These are phyloP conservation scores for Stichodactyla helianthus DNA, from an alignment of 64 coral and sea anemone genomes.

Conservation along the genomic window DNA sequence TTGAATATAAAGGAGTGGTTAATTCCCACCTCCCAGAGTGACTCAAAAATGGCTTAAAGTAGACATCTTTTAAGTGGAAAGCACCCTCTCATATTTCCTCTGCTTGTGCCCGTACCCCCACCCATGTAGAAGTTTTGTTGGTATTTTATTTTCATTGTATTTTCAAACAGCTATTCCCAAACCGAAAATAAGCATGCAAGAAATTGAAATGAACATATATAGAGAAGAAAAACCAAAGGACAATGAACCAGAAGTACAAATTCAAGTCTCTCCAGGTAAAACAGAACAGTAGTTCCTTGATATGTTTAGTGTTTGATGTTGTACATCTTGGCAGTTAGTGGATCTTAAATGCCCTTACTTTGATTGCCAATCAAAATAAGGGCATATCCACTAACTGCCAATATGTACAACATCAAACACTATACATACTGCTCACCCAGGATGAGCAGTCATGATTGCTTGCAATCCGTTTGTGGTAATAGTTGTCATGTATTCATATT, in stretches of 20 bases:
- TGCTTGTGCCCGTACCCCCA: no score
- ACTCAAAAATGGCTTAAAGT: no score
- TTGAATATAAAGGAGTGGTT: no score
- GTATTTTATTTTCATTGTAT: neutral
- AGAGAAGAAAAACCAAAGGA: constrained; percentile 5
- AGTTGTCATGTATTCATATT: no score
- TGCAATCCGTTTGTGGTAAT: neutral
- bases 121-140: no score
- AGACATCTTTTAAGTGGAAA: no score
- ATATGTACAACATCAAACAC: neutral
- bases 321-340: neutral
- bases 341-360: neutral
- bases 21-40: no score
- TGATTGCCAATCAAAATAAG: no score
- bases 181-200: neutral
- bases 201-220: constrained; percentile 20
- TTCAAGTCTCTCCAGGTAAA: constrained; percentile 18
- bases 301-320: neutral
- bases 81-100: no score
- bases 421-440: no score
- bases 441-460: neutral
- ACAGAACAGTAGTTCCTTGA: neutral
- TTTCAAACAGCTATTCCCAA: neutral
- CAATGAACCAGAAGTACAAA: neutral
- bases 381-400: neutral